Percentiles rank a stretch among this genome's conserved stretches.
phyloP scores from a whole-genome alignment of 2,797 vertebrate species.

The Jordanella pulchra region DNA sequence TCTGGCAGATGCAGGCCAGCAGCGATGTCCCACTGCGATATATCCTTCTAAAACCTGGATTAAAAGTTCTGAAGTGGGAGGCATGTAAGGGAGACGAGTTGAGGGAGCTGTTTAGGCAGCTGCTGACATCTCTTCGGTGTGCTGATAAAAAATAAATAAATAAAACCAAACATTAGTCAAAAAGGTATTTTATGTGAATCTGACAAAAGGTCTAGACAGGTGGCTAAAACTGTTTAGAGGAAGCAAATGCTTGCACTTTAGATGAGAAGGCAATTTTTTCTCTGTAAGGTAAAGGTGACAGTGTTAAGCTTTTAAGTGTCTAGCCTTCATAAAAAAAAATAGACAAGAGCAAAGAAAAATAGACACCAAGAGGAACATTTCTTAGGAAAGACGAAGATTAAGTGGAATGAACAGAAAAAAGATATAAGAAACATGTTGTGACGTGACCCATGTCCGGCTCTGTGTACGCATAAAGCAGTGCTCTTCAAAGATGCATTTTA shows the following conservation, averaged over 20 bases:
- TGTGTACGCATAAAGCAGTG: conserved; percentile 62
- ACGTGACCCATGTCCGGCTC: conserved; percentile 69
- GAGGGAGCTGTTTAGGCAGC: conserved; percentile 29
- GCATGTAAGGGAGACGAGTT: conserved; percentile 45
- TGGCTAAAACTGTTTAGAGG: conserved; percentile 24
- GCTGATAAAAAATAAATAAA: conserved; percentile 43
- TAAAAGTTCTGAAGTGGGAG: conserved; percentile 65
- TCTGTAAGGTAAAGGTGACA: neutral
- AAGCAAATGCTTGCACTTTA: conserved; percentile 7
- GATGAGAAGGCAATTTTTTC: conserved; percentile 13
- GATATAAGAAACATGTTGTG: conserved; percentile 60
- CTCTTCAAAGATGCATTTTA: conserved; percentile 69
- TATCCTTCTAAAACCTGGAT: conserved; percentile 69
- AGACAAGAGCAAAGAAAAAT: conserved; percentile 13
- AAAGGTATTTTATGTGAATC: conserved; percentile 26
- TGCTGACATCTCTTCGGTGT: conserved; percentile 38
- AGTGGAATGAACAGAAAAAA: conserved; percentile 51
- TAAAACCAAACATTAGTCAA: conserved; percentile 9
- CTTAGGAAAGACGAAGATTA: conserved; percentile 58
- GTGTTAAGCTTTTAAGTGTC: conserved; percentile 5
- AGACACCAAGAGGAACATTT: conserved; percentile 15
- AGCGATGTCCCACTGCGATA: conserved; percentile 69
- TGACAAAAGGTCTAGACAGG: conserved; percentile 7
- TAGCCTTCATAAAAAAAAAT: conserved; percentile 21
- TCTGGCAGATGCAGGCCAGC: conserved; percentile 68